Evolutionary conservation across 2,113 vertebrate species (phyloP), one percentile per base, ranked within the genome.

Genomic region (Hystrix brachyura): DNA sequence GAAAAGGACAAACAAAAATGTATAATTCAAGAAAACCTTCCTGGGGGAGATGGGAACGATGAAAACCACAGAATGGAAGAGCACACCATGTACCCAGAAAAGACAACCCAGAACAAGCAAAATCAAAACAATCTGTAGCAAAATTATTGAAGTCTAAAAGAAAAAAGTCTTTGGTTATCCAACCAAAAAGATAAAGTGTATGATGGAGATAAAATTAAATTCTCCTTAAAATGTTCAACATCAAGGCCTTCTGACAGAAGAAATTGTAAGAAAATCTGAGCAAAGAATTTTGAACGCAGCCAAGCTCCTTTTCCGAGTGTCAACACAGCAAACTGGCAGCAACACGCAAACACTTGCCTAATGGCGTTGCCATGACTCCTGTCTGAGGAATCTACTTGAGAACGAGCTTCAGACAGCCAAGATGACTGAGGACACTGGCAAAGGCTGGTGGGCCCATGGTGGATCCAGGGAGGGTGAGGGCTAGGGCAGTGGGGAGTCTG

Each of bases 21-120:
- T 46, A 38, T 46, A 92, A 94, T 59, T 94, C 25, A 89, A 51
- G 48, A 71, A 94, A 88, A 55, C 3, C n/a, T 84, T 79, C 60
- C 57, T 27, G 23, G 51, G 19, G 71, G 19, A 38, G 14, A 23
- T 4, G 32, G 34, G 25, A n/a, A 25, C 5, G 7, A 48, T 34
- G n/a, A 86, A 78, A 93, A 67, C 46, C 32, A 74, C 19, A 80
- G 46, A 85, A 7, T 88, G n/a, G 78, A 82, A 71, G 15, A 84
- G 18, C 48, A 34, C 2, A 55, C 9, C 19, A 43, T 1, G 0
- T n/a, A 64, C n/a, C 38, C 62, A 17, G 29, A 32, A 65, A 80
- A 90, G 78, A 18, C 43, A 72, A 29, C 51, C 2, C 5, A 32
- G 10, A 94, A 69, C 21, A 76, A 90, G 53, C 59, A 86, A 92